A percentile compares a stretch with the other conserved stretches of the same genome.
Conservation (phyloP, 2,888 invertebrate genomes). For the Saturnia pavonia region DNA sequence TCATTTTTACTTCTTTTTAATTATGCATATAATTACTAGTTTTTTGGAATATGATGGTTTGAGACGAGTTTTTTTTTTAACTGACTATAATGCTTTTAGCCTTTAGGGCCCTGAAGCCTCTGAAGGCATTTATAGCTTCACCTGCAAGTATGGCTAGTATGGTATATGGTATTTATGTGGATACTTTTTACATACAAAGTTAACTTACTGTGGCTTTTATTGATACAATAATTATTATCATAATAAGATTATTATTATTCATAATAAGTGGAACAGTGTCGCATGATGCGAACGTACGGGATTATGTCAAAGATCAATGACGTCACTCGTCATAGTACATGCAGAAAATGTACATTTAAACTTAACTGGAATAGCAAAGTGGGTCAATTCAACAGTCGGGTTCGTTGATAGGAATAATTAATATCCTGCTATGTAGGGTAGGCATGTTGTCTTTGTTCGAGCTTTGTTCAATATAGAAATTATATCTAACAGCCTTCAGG, state of each 20-base stretch:
- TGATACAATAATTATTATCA: not conserved
- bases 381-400: conserved; percentile 22
- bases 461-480: not conserved
- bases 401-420: conserved; percentile 10
- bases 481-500: not conserved
- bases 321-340: conserved; percentile 39
- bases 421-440: not conserved
- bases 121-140: not conserved
- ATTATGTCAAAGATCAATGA: conserved; percentile 47
- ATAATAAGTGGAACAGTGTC: conserved; percentile 15
- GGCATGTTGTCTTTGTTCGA: not conserved
- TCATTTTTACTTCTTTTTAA: not conserved
- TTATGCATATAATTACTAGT: not conserved
- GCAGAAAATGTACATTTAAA: conserved; percentile 35
- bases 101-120: too few relatives aligned
- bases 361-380: conserved; percentile 24
- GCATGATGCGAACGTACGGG: conserved; percentile 42
- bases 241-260: not conserved
- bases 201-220: not conserved
- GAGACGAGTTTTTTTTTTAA: too few relatives aligned
- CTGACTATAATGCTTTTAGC: too few relatives aligned
- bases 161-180: not conserved
- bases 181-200: not conserved
- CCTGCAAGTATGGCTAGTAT: not conserved
- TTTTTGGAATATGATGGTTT: not conserved